Evolutionary conservation across 2,113 vertebrate species (phyloP).

Genomic region (Onychorhynchus coronatus): DNA sequence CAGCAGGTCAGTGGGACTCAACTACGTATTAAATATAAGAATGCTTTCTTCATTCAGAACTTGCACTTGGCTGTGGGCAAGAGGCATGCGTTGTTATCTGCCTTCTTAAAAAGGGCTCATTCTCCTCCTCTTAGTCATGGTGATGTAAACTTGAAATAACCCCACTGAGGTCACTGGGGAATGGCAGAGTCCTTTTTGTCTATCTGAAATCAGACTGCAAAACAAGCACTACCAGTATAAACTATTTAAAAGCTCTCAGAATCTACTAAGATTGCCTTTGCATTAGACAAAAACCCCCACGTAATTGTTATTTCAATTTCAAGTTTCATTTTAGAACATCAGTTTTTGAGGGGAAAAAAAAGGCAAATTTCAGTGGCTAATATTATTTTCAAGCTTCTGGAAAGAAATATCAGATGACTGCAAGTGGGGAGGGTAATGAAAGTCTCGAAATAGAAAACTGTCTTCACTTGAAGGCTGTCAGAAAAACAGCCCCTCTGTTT

Average conservation of each 20-base stretch:
- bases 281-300: not conserved
- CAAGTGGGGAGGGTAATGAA: not conserved
- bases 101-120: not conserved
- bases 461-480: not conserved
- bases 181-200: not conserved
- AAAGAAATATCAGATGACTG: not conserved
- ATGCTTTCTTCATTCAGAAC: not conserved
- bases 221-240: not conserved
- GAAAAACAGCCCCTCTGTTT: not conserved
- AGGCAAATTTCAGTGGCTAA: not conserved
- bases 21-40: not conserved
- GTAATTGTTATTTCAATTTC: not conserved
- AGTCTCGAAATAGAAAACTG: not conserved
- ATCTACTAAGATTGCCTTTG: not conserved
- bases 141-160: conserved; percentile 12
- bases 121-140: conserved; percentile 1
- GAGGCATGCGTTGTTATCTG: not conserved
- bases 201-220: conserved; percentile 19
- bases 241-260: not conserved
- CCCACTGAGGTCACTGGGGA: not conserved
- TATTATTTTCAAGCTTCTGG: not conserved
- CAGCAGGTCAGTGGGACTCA: not conserved
- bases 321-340: not conserved
- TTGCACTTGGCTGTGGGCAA: not conserved
- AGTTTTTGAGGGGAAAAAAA: not conserved